Evolutionary conservation across 2,113 vertebrate species (phyloP).

Genomic region (Gulo gulo): DNA sequence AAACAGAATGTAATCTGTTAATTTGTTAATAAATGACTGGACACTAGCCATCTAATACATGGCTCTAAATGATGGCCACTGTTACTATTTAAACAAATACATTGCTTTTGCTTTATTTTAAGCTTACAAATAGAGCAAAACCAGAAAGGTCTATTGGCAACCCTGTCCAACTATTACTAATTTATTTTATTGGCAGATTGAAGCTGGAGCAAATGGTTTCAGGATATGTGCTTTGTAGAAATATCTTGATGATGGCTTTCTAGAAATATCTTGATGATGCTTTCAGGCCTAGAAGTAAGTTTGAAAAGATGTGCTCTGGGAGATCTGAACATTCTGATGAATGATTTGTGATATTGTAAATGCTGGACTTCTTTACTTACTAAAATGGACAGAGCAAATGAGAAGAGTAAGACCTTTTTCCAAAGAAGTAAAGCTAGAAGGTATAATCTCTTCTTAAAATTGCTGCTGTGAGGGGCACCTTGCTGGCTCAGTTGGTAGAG

Average conservation of each 20-base stretch:
- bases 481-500: not conserved
- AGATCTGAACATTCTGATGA: not conserved
- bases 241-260: constrained; percentile 19
- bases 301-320: not conserved
- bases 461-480: not conserved
- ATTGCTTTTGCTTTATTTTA: constrained; percentile 11
- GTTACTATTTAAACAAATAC: not conserved
- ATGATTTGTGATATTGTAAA: constrained; percentile 32
- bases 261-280: constrained; percentile 50
- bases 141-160: not conserved
- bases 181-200: constrained; percentile 41
- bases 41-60: not conserved
- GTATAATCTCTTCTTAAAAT: constrained; percentile 50
- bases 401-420: constrained; percentile 34
- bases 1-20: constrained; percentile 1
- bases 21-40: constrained; percentile 35
- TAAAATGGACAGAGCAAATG: not conserved
- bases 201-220: constrained; percentile 31
- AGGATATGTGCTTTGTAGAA: constrained; percentile 11
- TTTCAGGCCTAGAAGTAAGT: constrained; percentile 6
- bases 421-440: constrained; percentile 9
- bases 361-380: not conserved
- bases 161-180: constrained; percentile 12
- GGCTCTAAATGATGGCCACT: not conserved
- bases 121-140: constrained; percentile 31